These are phyloP conservation scores for Apamea sordens DNA, from an alignment of 2,888 invertebrate genomes.

Conservation along the genomic window DNA sequence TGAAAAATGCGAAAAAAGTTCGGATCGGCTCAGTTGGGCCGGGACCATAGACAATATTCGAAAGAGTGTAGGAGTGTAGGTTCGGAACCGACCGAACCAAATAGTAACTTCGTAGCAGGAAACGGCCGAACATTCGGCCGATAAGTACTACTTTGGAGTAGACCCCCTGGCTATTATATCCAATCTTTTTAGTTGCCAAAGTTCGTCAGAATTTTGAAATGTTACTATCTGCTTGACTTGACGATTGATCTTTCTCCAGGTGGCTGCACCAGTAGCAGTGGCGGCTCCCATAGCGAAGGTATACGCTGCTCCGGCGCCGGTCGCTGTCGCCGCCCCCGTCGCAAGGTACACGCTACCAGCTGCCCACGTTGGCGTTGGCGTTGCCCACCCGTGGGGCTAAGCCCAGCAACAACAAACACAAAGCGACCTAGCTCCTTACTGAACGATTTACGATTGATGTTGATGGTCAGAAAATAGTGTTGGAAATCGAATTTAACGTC, in stretches of 20 bases:
- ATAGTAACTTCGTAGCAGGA: no score
- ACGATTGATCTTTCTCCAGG: conserved; percentile 40
- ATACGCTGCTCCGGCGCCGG: conserved; percentile 79
- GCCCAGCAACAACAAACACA: conserved; percentile 52
- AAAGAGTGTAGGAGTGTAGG: no score
- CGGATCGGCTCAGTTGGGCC: no score
- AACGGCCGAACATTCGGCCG: no score
- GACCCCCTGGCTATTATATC: no score
- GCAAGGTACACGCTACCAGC: conserved; percentile 75
- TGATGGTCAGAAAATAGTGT: conserved; percentile 29
- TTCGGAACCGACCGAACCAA: no score
- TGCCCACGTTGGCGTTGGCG: conserved; percentile 71
- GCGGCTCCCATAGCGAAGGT: conserved; percentile 82
- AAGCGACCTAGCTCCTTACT: conserved; percentile 57
- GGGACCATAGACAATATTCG: no score
- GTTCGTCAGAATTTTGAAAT: background rate
- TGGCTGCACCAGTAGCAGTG: conserved; percentile 74
- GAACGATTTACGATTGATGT: conserved; percentile 40
- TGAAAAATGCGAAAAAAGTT: no score
- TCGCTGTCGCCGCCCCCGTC: conserved; percentile 82
- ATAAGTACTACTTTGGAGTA: no score
- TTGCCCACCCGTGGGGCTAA: conserved; percentile 86
- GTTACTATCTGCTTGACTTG: background rate
- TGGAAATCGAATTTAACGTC: conserved; percentile 13
- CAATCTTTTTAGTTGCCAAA: background rate